Evolutionary conservation across 2,113 vertebrate genomes (phyloP), one percentile per base, ranked within the genome.

Genomic region (Asarcornis scutulata): DNA sequence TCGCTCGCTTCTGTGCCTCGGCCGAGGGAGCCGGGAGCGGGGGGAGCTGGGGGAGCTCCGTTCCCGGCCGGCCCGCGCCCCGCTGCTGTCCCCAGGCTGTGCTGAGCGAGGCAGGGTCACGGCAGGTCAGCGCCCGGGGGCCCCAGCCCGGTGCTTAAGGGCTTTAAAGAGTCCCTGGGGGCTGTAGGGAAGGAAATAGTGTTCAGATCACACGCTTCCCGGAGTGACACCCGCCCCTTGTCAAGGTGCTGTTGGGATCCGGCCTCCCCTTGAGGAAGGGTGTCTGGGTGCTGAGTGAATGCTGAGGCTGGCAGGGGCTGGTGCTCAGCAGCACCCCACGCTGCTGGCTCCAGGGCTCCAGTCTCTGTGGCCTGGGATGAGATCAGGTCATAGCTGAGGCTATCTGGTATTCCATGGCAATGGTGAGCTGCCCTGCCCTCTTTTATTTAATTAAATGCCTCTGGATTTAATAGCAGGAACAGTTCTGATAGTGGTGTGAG

Each of bases 401-500:
- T 44, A 3, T 26, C 53, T 17, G 23, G 11, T 8, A 17, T 15
- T 12, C 26, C 29, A 31, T 26, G 50, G 29, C 26, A 1, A 60
- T 1, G 1, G 5, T 7, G 26, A 46, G 17, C 64, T 0, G 2
- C 23, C 36, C 3, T 6, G 1, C 23, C 36, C 3, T 6, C 1
- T 0, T 40, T 40, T 40, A 40, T 40, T 40, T 40, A 40, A 40
- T 40, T 40, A 13, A 40, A 13, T 7, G 48, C 9, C 46, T 32
- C 16, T 3, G 17, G 9, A 11, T 55, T 21, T 22, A 13, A 9
- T 12, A 2, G 29, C 83, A 40, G 81, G 64, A 34, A 56, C 32
- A 56, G 21, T 60, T 76, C 6, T 2, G 9, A 23, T 20, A 3
- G n/a, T 7, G 0, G 15, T 6, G 64, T 63, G 56, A 59, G 0